Conservation (phyloP, 2,888 invertebrate species). For the Labia minor region DNA sequence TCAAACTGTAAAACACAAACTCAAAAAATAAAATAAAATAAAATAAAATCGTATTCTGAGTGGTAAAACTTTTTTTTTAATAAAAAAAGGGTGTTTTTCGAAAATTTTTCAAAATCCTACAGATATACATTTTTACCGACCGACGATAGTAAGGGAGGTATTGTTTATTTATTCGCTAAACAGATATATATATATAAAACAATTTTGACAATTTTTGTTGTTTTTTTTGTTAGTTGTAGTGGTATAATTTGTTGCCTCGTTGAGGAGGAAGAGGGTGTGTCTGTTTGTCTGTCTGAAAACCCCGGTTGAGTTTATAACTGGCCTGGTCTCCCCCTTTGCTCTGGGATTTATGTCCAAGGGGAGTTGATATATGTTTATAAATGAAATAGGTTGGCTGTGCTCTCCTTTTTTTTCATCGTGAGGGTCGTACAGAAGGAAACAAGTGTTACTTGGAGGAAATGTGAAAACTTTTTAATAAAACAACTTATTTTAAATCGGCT, state of each 20-base stretch:
- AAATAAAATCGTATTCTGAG: no score
- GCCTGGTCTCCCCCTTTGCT: neutral
- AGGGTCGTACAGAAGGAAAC: neutral
- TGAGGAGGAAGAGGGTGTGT: neutral
- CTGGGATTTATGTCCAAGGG: neutral
- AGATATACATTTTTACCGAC: no score
- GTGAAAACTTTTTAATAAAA: neutral
- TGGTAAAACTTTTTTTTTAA: neutral
- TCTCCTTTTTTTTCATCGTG: neutral
- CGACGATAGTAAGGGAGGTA: no score
- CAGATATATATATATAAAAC: neutral
- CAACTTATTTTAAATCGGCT: no score
- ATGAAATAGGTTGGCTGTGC: neutral
- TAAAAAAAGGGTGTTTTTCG: no score
- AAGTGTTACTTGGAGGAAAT: neutral
- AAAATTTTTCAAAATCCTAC: no score
- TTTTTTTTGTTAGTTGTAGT: neutral
- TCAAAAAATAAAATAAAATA: no score
- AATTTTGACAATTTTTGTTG: neutral
- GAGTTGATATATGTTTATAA: slow-evolving; percentile 13
- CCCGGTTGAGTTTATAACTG: neutral
- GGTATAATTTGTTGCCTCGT: neutral
- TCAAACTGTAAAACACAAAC: neutral
- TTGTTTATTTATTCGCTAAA: no score
- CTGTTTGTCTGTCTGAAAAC: neutral